phyloP scores from a whole-genome alignment of 2,113 vertebrate genomes.

The Deroptyus accipitrinus region DNA sequence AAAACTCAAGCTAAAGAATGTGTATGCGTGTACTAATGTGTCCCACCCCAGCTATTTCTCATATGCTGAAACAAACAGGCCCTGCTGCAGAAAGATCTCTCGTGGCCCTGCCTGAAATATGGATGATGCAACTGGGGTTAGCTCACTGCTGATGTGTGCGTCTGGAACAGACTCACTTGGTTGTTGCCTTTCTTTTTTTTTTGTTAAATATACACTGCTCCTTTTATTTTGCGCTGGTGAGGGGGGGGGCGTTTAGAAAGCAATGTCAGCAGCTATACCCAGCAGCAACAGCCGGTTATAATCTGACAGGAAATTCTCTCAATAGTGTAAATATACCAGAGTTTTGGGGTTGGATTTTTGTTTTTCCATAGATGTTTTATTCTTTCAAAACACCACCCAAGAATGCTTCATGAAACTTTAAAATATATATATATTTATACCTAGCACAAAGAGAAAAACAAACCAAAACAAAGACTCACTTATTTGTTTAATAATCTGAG shows the following conservation, averaged over 20 bases:
- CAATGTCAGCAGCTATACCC: neutral
- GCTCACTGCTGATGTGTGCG: conserved; percentile 65
- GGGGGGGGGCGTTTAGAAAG: neutral
- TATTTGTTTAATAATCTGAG: neutral
- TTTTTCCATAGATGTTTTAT: neutral
- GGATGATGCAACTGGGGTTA: conserved; percentile 68
- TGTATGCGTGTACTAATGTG: neutral
- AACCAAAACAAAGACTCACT: neutral
- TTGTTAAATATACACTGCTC: conserved; percentile 33
- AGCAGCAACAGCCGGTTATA: neutral
- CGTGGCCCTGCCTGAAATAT: conserved; percentile 41
- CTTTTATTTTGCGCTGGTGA: conserved; percentile 21
- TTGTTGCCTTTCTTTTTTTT: neutral
- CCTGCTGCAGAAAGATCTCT: conserved; percentile 42
- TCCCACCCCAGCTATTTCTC: conserved; percentile 23
- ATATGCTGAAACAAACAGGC: neutral
- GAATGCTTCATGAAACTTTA: neutral
- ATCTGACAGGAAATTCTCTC: conserved; percentile 11
- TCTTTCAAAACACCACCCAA: neutral
- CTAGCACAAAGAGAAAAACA: neutral
- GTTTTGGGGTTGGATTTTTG: neutral
- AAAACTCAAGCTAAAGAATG: conserved; percentile 10
- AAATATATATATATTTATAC: neutral
- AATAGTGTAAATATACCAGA: neutral
- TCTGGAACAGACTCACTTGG: conserved; percentile 35